phyloP scores from a whole-genome alignment of 2,888 invertebrate species.

The Dolichopus griseipennis region DNA sequence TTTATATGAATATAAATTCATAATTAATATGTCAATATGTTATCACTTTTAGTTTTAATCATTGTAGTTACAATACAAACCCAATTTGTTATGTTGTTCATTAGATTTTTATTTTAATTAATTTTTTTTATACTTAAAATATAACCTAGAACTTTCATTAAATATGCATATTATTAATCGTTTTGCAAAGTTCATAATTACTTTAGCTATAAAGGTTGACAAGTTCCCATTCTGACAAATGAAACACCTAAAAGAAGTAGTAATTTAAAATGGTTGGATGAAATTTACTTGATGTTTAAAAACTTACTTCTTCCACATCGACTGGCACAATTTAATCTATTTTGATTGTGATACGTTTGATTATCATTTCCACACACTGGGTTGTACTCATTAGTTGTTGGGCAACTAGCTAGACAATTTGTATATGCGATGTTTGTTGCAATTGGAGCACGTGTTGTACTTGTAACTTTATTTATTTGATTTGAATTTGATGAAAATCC shows the following conservation, averaged over 20 bases:
- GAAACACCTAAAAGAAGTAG: constrained; percentile 9
- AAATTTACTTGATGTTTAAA: not conserved
- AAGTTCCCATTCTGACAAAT: constrained; percentile 5
- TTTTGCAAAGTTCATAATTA: too few species aligned
- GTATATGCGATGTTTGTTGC: constrained; percentile 23
- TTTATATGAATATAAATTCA: too few species aligned
- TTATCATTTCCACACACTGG: constrained; percentile 24
- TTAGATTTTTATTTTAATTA: too few species aligned
- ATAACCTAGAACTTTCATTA: too few species aligned
- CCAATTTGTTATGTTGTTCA: too few species aligned
- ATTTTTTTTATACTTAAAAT: too few species aligned
- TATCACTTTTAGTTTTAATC: too few species aligned
- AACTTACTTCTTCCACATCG: constrained; percentile 21
- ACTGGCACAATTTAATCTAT: constrained; percentile 20
- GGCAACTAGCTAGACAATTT: constrained; percentile 18
- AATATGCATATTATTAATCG: too few species aligned
- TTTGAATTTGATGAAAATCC: not conserved
- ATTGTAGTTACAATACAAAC: too few species aligned
- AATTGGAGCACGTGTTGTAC: not conserved
- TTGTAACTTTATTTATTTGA: too few species aligned
- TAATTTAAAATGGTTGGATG: not conserved
- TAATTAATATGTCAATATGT: too few species aligned
- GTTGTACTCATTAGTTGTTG: constrained; percentile 22
- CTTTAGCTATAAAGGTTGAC: constrained; percentile 7
- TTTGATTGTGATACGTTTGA: constrained; percentile 19